Evolutionary conservation across 2,888 invertebrate genomes (phyloP).

Genomic region (Ectobius pallidus): DNA sequence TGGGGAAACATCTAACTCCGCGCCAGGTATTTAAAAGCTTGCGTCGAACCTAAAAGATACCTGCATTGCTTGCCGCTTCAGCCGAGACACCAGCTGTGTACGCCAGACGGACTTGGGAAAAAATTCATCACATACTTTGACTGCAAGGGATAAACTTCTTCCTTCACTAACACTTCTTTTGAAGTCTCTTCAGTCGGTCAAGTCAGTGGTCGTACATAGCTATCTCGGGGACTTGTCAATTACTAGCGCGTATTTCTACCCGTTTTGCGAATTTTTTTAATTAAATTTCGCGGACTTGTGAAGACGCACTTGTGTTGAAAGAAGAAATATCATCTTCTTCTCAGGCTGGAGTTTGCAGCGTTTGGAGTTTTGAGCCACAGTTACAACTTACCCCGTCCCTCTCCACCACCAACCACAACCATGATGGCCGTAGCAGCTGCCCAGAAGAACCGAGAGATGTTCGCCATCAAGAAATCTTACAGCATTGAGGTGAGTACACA

Average conservation of each 20-base stretch:
- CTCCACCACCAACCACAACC: slow-evolving; percentile 30
- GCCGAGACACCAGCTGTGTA: slow-evolving; percentile 24
- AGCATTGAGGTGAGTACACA: slow-evolving; percentile 89
- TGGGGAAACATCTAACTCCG: slow-evolving; percentile 44
- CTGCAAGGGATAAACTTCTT: slow-evolving; percentile 2
- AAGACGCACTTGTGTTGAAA: not conserved
- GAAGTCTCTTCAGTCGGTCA: not conserved
- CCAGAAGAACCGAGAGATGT: slow-evolving; percentile 94
- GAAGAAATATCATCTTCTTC: not conserved
- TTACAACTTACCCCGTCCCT: slow-evolving; percentile 32
- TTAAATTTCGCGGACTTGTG: not conserved
- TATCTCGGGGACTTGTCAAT: not conserved
- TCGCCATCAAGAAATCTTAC: slow-evolving; percentile 96
- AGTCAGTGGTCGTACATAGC: slow-evolving; percentile 26
- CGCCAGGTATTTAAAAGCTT: slow-evolving; percentile 44
- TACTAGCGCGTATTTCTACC: not conserved
- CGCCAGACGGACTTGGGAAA: slow-evolving; percentile 27
- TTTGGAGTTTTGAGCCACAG: slow-evolving; percentile 47
- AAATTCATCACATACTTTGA: not conserved
- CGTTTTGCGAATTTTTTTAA: not conserved
- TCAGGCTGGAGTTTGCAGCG: slow-evolving; percentile 48
- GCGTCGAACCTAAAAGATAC: slow-evolving; percentile 24
- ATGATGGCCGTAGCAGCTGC: slow-evolving; percentile 88
- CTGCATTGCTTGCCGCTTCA: slow-evolving; percentile 30
- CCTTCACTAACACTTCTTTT: slow-evolving; percentile 2